phyloP scores from a whole-genome alignment of 2,888 invertebrate species.

The Eremobia ochroleuca region DNA sequence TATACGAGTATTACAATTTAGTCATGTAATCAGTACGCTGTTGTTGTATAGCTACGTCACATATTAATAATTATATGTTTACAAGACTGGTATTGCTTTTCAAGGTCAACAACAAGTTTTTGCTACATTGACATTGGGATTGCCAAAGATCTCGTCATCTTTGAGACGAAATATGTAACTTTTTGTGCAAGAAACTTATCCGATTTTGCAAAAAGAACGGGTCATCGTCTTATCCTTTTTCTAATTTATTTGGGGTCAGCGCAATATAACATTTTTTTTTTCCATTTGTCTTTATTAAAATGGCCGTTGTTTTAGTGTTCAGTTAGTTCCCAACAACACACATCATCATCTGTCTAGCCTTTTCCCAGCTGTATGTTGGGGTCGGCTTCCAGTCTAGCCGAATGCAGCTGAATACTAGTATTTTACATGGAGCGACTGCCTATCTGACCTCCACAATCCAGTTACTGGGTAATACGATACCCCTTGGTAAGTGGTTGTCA shows the following conservation, averaged over 20 bases:
- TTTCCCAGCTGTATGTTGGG: no score
- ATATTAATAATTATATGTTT: conserved; percentile 4
- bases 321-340: no score
- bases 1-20: not conserved
- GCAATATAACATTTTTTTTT: not conserved
- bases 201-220: not conserved
- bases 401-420: no score
- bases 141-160: conserved; percentile 16
- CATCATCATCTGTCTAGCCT: no score
- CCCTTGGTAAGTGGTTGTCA: no score
- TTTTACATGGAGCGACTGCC: no score
- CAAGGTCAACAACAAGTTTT: conserved; percentile 39
- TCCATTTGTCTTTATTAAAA: not conserved
- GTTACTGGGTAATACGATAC: no score
- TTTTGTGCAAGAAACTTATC: not conserved
- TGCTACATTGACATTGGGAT: conserved; percentile 1
- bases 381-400: no score
- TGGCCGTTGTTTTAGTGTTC: not conserved
- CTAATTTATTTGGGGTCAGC: not conserved
- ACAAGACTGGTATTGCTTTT: conserved; percentile 18
- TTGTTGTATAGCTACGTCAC: conserved; percentile 2
- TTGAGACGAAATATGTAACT: not conserved
- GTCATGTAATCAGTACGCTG: not conserved
- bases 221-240: not conserved
- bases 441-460: no score